Base-by-base conservation (phyloP, 2,797 vertebrate species). In the Pantherophis vulpinus region DNA sequence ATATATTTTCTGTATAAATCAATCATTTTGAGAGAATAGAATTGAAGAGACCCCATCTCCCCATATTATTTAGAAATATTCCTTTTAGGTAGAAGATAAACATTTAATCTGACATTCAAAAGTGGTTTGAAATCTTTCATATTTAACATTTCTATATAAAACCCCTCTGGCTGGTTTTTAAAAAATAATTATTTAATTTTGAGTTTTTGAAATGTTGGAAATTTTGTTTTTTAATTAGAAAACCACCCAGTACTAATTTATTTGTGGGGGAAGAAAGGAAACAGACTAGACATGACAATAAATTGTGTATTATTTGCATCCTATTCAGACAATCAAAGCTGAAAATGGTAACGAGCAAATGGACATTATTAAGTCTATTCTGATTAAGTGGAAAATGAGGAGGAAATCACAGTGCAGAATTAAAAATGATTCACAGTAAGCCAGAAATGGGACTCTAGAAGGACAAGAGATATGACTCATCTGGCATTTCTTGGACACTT, bases 261-360 rank as follows among this genome's bases (percentile, higher is more conserved):
- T 93, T 88, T 54, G 6, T 42, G 47, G 42, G 16, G 55, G 56
- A 54, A 74, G 14, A 58, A 86, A 55, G 11, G 27, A 87, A 83
- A 87, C 59, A 87, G 51, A 61, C 12, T 66, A 90, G 58, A 79
- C 83, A 20, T 12, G 47, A 56, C 61, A 32, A 88, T 3, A 83
- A 25, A 91, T 37, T 60, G 27, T 88, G 13, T 9, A 56, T 25
- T 23, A 89, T 63, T 74, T 12, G 47, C 66, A 93, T 13, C 47
- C n/a, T 55, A 47, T 54, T 88, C 42, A 83, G 51, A 60, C 70
- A 91, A 91, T 89, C 70, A 91, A 58, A 91, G 56, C 86, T 89
- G 66, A 88, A 88, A 55, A 58, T 42, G n/a, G 25, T 27, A 61
- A 32, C n/a, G 13, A 87, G 55, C 61, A 93, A 92, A 88, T n/a